These are phyloP conservation scores for Cataglyphis livida DNA, from an alignment of 2,888 invertebrate genomes.

Conservation along the genomic window DNA sequence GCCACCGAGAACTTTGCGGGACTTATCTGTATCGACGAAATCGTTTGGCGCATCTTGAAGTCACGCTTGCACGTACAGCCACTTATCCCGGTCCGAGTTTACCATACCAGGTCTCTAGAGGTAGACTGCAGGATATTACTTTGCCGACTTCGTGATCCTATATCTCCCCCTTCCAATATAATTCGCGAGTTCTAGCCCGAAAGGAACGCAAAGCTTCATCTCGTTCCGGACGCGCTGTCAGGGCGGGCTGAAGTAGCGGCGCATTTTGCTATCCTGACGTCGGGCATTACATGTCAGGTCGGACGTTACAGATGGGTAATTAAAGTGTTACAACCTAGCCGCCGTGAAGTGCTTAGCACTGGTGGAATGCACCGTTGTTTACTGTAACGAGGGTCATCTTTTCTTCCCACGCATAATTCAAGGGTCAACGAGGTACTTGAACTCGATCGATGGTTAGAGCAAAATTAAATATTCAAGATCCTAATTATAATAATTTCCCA, in stretches of 20 bases:
- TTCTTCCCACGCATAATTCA: slow-evolving; percentile 13
- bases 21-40: slow-evolving; percentile 25
- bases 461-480: background rate
- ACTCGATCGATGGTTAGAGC: background rate
- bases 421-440: background rate
- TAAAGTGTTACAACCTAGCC: slow-evolving; percentile 48
- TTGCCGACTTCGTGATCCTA: slow-evolving; percentile 46
- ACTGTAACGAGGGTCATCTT: slow-evolving; percentile 6
- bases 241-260: slow-evolving; percentile 32
- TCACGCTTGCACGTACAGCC: slow-evolving; percentile 22
- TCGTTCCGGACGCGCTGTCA: slow-evolving; percentile 43
- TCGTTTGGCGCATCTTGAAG: slow-evolving; percentile 4
- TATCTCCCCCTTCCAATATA: slow-evolving; percentile 13
- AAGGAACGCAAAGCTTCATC: slow-evolving; percentile 53
- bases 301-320: slow-evolving; percentile 55
- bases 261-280: slow-evolving; percentile 46
- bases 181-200: slow-evolving; percentile 39
- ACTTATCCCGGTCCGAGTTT: slow-evolving; percentile 29
- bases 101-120: slow-evolving; percentile 13
- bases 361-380: slow-evolving; percentile 10
- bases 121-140: slow-evolving; percentile 51
- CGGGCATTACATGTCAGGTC: slow-evolving; percentile 42
- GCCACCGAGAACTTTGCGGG: background rate
- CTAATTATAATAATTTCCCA: background rate
- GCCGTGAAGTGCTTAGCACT: slow-evolving; percentile 26